Percentiles rank a stretch among this genome's conserved stretches.
Evolutionary conservation across 1,140 invertebrate species (phyloP).

Genomic region (Drosophila malerkotliana): DNA sequence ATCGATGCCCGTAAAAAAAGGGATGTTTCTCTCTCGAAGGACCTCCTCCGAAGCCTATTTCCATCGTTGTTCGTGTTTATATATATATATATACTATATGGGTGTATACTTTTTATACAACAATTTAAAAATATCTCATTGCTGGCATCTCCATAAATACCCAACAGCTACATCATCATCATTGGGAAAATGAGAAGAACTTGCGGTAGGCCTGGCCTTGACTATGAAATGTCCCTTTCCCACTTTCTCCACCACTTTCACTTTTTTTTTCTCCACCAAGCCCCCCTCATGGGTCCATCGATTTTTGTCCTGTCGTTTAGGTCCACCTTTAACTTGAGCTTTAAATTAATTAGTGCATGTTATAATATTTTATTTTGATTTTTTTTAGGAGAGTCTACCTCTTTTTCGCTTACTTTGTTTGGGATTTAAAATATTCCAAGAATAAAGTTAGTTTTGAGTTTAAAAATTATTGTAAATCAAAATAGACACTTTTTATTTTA

Average conservation of each 20-base stretch:
- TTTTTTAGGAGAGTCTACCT: too few species aligned
- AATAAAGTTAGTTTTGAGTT: too few species aligned
- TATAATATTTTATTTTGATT: too few species aligned
- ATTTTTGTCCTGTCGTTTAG: neutral
- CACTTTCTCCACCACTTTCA: constrained; percentile 18
- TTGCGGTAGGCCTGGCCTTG: constrained; percentile 49
- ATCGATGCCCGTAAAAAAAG: constrained; percentile 22
- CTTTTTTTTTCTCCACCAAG: too few species aligned
- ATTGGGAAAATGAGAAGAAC: neutral
- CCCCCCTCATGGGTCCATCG: neutral
- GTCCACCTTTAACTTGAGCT: too few species aligned
- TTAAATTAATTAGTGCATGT: too few species aligned
- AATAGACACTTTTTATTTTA: too few species aligned
- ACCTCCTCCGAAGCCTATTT: constrained; percentile 64
- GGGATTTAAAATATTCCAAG: too few species aligned
- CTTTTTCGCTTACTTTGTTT: too few species aligned
- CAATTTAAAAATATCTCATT: constrained; percentile 60
- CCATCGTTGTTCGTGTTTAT: constrained; percentile 1
- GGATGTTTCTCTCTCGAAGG: neutral
- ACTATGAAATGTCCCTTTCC: constrained; percentile 24
- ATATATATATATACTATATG: neutral
- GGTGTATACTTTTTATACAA: constrained; percentile 21
- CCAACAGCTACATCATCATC: constrained; percentile 16
- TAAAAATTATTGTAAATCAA: too few species aligned
- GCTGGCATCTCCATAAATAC: constrained; percentile 41